Evolutionary conservation across 1,140 invertebrate species (phyloP).

Genomic region (Drosophila willistoni): DNA sequence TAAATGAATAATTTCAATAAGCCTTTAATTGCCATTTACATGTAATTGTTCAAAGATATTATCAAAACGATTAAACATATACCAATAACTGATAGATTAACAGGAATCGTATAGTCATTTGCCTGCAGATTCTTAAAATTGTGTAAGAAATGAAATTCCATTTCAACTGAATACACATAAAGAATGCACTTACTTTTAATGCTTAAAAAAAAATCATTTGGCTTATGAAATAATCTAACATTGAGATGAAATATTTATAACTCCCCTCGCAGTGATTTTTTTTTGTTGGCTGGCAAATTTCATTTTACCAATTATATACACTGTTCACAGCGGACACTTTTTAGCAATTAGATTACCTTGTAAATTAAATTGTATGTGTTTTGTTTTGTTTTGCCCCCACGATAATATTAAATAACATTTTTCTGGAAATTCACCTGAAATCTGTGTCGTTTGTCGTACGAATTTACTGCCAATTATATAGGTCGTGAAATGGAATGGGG

Average conservation of each 20-base stretch:
- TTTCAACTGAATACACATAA: too few species aligned
- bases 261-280: neutral
- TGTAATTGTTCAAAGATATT: too few species aligned
- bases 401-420: constrained; percentile 18
- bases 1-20: neutral
- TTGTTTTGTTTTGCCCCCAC: neutral
- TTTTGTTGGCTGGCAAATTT: neutral
- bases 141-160: too few species aligned
- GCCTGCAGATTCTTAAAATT: too few species aligned
- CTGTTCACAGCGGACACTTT: constrained; percentile 20
- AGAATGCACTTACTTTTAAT: too few species aligned
- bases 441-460: constrained; percentile 41
- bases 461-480: constrained; percentile 21
- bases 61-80: too few species aligned
- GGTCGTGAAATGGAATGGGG: neutral
- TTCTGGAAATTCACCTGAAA: constrained; percentile 9
- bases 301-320: neutral
- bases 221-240: too few species aligned
- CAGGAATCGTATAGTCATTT: too few species aligned
- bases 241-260: neutral
- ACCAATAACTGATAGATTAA: too few species aligned
- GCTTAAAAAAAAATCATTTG: too few species aligned
- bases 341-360: constrained; percentile 36
- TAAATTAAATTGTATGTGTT: constrained; percentile 37
- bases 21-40: too few species aligned